These are phyloP conservation scores for Drosophila persimilis DNA, from an alignment of 1,140 invertebrate genomes.

Conservation along the genomic window DNA sequence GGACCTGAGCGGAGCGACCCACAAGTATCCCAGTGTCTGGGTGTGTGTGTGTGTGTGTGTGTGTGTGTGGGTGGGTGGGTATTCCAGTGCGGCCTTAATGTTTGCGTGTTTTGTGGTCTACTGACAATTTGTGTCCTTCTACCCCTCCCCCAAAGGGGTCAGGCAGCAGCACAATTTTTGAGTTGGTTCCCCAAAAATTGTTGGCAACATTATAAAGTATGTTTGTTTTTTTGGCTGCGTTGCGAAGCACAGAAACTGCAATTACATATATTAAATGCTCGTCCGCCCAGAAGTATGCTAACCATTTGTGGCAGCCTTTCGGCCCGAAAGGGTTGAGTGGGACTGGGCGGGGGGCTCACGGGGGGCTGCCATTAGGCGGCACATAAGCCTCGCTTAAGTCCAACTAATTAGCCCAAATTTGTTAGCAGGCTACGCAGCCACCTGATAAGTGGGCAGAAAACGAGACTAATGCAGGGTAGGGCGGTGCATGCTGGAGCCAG, in stretches of 20 bases:
- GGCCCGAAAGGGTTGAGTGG: constrained; percentile 5
- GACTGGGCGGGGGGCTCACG: neutral
- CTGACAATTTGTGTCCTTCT: constrained; percentile 52
- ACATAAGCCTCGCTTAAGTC: constrained; percentile 66
- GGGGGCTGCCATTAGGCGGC: constrained; percentile 36
- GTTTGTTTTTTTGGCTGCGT: constrained; percentile 10
- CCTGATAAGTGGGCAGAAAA: constrained; percentile 58
- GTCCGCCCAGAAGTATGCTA: constrained; percentile 41
- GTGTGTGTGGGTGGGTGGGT: neutral
- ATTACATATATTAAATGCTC: constrained; percentile 64
- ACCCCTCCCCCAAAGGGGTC: neutral
- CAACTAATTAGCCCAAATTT: constrained; percentile 78
- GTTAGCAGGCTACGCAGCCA: constrained; percentile 45
- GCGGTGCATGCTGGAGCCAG: neutral
- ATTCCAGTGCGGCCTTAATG: constrained; percentile 55
- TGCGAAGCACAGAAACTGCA: constrained; percentile 56
- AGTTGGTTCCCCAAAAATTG: constrained; percentile 49
- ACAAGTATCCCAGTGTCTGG: neutral
- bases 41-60: constrained; percentile 16
- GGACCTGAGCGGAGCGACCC: neutral
- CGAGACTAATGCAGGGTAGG: neutral
- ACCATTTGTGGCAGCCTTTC: constrained; percentile 44
- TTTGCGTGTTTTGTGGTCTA: constrained; percentile 72
- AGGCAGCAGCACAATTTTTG: constrained; percentile 14
- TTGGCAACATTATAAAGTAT: constrained; percentile 38